Conservation (phyloP, 1,140 invertebrate species). For the Brachionus plicatilis region DNA sequence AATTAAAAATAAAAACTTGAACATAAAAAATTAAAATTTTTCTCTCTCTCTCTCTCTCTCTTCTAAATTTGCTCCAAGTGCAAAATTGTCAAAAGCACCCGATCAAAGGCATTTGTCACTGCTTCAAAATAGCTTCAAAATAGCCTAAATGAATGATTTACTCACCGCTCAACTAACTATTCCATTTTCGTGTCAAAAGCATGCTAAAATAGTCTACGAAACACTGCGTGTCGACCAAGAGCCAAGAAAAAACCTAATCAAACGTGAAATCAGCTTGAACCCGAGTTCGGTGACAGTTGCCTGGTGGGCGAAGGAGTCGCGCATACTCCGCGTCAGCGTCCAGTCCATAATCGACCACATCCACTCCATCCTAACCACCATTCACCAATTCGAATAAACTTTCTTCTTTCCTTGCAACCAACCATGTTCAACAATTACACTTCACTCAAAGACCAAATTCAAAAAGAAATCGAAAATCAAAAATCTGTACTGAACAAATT, state of each 20-base stretch:
- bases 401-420: neutral
- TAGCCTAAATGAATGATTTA: slow-evolving; percentile 13
- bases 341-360: slow-evolving; percentile 22
- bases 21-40: neutral
- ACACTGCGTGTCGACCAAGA: slow-evolving; percentile 28
- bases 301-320: slow-evolving; percentile 16
- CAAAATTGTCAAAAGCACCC: too few species aligned
- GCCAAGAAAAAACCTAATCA: slow-evolving; percentile 31
- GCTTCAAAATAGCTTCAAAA: neutral
- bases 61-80: too few species aligned
- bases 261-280: neutral
- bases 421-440: slow-evolving; percentile 20
- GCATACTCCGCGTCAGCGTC: slow-evolving; percentile 17
- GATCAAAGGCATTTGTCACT: neutral
- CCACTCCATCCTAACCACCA: slow-evolving; percentile 14
- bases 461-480: slow-evolving; percentile 40
- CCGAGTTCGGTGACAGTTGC: neutral
- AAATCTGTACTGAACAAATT: slow-evolving; percentile 36
- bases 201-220: slow-evolving; percentile 36
- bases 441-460: slow-evolving; percentile 19
- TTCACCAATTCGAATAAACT: neutral
- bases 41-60: neutral
- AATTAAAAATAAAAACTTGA: neutral
- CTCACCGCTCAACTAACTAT: slow-evolving; percentile 3
- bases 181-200: slow-evolving; percentile 25